Conservation (phyloP, 2,113 vertebrate genomes). For the Pomatostomus ruficeps region DNA sequence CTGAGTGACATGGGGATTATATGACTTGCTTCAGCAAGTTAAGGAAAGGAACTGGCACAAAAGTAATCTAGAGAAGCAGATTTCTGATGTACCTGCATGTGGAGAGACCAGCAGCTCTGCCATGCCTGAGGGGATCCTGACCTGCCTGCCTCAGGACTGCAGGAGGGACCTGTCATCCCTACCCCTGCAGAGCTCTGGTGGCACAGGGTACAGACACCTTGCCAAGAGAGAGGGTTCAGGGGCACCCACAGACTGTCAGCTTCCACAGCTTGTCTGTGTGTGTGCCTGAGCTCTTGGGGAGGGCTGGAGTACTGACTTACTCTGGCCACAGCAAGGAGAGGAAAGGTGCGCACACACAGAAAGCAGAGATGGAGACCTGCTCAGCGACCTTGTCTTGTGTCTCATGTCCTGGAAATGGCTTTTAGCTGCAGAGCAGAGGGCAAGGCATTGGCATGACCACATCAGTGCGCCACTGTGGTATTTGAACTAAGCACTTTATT, state of each 20-base stretch:
- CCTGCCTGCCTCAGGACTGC: not conserved
- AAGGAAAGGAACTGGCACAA: not conserved
- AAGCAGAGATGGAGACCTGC: not conserved
- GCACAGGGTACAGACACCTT: not conserved
- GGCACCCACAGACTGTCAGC: not conserved
- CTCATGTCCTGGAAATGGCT: not conserved
- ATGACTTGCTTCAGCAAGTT: not conserved
- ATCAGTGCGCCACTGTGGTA: not conserved
- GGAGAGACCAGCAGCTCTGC: not conserved
- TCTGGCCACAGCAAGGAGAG: not conserved
- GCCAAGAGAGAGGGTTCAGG: not conserved
- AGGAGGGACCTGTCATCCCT: not conserved
- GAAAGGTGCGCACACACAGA: not conserved
- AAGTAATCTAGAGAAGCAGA: not conserved
- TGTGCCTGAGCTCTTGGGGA: not conserved
- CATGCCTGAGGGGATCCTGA: not conserved
- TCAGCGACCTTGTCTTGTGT: not conserved
- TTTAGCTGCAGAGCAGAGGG: not conserved
- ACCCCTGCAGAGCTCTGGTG: not conserved
- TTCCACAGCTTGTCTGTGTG: rapidly evolving
- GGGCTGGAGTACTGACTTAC: rapidly evolving
- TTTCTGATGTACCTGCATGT: not conserved
- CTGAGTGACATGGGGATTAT: not conserved
- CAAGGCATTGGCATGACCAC: not conserved
- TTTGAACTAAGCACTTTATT: not conserved